Percentiles rank a stretch among this genome's conserved stretches.
These are phyloP conservation scores for Cossypha heuglini DNA, from an alignment of 2,797 vertebrate species.

Conservation along the genomic window DNA sequence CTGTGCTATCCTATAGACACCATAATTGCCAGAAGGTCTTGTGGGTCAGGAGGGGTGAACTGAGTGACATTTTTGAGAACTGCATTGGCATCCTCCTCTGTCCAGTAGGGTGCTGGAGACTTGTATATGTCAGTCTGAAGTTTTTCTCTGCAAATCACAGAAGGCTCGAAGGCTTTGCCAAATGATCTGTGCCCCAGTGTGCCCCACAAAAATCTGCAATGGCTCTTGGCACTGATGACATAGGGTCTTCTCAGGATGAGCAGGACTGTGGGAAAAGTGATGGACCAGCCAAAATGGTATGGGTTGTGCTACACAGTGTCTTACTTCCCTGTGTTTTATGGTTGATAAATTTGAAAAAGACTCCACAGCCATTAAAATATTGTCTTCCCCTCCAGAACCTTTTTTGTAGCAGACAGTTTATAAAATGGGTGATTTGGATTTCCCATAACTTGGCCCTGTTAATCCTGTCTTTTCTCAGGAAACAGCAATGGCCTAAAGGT, in stretches of 20 bases:
- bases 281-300: neutral
- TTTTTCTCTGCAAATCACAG: neutral
- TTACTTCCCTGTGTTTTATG: neutral
- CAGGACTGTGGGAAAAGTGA: neutral
- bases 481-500: neutral
- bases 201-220: neutral
- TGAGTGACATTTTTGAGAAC: neutral
- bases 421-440: neutral
- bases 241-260: neutral
- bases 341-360: neutral
- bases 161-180: neutral
- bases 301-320: neutral
- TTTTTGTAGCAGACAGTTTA: neutral
- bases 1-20: neutral
- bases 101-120: neutral
- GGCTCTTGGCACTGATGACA: neutral
- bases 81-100: neutral
- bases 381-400: neutral
- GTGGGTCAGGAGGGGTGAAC: neutral
- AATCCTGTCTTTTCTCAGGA: neutral
- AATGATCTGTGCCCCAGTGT: neutral
- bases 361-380: neutral
- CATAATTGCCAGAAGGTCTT: neutral
- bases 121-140: neutral
- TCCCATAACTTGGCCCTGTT: neutral